Evolutionary conservation across 2,113 vertebrate species (phyloP).

Genomic region (Cercocebus atys): DNA sequence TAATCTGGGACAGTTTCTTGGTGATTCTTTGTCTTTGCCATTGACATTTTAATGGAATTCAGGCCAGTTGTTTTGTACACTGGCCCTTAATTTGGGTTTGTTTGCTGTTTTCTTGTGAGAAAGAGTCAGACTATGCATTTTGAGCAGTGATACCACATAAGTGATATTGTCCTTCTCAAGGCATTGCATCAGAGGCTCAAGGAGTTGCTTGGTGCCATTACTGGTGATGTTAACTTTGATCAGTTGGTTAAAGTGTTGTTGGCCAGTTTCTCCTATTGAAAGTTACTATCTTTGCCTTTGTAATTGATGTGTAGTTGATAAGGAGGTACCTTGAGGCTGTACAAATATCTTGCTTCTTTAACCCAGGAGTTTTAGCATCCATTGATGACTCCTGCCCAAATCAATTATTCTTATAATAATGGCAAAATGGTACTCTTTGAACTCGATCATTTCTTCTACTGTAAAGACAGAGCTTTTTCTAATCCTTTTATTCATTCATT

Average conservation of each 20-base stretch:
- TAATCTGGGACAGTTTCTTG: not conserved
- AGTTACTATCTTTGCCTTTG: conserved; percentile 13
- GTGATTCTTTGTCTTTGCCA: not conserved
- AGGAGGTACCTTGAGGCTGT: not conserved
- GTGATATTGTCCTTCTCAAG: not conserved
- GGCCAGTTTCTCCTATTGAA: not conserved
- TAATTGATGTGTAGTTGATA: not conserved
- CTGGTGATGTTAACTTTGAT: not conserved
- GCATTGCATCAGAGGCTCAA: not conserved
- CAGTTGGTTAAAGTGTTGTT: not conserved
- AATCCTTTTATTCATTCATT: not conserved
- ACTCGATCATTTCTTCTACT: not conserved
- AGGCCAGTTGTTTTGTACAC: not conserved
- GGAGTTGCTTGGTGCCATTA: not conserved
- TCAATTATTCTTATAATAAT: not conserved
- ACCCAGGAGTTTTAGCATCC: not conserved
- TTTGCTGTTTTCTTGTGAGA: not conserved
- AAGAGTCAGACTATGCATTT: not conserved
- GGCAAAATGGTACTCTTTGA: not conserved
- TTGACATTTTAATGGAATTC: not conserved
- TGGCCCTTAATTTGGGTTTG: not conserved
- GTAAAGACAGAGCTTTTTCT: not conserved
- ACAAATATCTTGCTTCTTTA: not conserved
- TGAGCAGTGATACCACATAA: not conserved
- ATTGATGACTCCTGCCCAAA: not conserved